Base-by-base conservation (phyloP, 1,140 invertebrate genomes). In the Trypoxylus dichotomus region DNA sequence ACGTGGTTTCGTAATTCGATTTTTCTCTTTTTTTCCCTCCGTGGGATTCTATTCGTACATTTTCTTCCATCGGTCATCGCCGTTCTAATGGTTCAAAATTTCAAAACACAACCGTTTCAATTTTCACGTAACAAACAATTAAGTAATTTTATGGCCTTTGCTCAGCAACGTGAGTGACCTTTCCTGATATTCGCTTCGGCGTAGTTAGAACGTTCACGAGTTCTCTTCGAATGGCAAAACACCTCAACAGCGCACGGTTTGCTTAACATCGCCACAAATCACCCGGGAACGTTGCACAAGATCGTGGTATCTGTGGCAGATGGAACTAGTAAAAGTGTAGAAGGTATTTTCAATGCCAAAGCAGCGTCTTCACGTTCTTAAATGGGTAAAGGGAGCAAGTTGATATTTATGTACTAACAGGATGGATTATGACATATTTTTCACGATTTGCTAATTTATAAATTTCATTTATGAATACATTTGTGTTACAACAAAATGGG, bases 81-180 rank as follows among this genome's bases (percentile, higher is more conserved):
- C 19, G 19, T 19, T 54, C 47, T 54, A 54, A 27, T 72, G 7
- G 68, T 27, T 27, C 32, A 72, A n/a, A 1, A 24, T 27, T 24
- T 37, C 68, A 21, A 24, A 72, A n/a, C 2, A 13, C 3, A n/a
- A 3, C 5, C 47, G 47, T 6, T 24, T 24, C 24, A 15, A 13
- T 13, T 68, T 68, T 29, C 60, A 68, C 60, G 24, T 68, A 68
- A 68, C 60, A 24, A 68, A 68, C 60, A 68, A 68, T 68, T 68
- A 68, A 68, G 60, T 68, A 68, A 68, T 68, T 68, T 68, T 68
- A 68, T 24, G 60, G 60, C 60, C 21, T 68, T 27, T 68, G 8
- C 21, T 68, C 21, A 68, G 27, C 7, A 15, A 24, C 60, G 21
- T 8, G 27, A 29, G 19, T 68, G 60, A 68, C 60, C 60, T 68